Evolutionary conservation across 2,797 vertebrate genomes (phyloP).

Genomic region (Scolopax rusticola): DNA sequence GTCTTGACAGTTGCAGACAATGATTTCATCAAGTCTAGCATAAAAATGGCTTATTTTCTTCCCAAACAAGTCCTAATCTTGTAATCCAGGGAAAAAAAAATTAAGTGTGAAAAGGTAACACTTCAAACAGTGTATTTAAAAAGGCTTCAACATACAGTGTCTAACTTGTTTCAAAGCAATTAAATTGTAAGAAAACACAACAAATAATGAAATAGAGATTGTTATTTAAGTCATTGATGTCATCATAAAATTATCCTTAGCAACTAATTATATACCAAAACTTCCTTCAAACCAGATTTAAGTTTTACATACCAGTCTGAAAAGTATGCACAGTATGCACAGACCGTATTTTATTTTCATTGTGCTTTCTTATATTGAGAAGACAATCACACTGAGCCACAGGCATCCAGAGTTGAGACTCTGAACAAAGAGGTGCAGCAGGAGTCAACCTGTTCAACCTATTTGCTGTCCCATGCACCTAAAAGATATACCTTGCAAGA

Average conservation of each 20-base stretch:
- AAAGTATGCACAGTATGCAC: not conserved
- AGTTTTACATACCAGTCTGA: not conserved
- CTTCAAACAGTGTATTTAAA: conserved; percentile 8
- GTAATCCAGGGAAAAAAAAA: not conserved
- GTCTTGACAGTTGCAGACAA: conserved; percentile 74
- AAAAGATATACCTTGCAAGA: not conserved
- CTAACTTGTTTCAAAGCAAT: not conserved
- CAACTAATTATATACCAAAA: not conserved
- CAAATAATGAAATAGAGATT: not conserved
- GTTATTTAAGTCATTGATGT: not conserved
- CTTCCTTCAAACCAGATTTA: not conserved
- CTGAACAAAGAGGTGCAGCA: not conserved
- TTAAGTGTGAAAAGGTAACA: conserved; percentile 5
- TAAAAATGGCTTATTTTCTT: conserved; percentile 51
- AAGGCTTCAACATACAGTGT: not conserved
- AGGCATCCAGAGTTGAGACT: not conserved
- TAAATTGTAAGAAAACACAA: not conserved
- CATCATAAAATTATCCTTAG: not conserved
- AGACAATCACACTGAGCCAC: not conserved
- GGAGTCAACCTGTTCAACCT: not conserved
- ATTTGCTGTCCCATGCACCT: not conserved
- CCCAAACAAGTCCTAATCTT: conserved; percentile 50
- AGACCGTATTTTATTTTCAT: not conserved
- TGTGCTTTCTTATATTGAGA: not conserved
- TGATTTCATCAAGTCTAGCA: conserved; percentile 50